Evolutionary conservation across 2,113 vertebrate genomes (phyloP).

Genomic region (Cyprinodon variegatus): DNA sequence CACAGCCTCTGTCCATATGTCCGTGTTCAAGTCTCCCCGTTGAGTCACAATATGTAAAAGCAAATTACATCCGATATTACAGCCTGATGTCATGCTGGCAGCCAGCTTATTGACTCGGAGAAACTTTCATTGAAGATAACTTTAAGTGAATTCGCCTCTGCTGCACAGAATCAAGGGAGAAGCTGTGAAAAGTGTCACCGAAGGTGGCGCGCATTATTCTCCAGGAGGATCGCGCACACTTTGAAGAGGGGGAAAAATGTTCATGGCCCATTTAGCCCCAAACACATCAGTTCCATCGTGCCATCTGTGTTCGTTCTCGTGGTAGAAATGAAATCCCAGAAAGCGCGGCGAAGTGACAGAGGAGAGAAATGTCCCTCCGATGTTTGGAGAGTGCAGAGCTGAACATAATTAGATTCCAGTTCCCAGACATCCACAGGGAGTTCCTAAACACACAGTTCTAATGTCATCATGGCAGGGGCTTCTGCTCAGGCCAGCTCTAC

Average conservation of each 20-base stretch:
- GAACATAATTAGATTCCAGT: constrained; percentile 63
- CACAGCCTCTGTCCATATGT: constrained; percentile 63
- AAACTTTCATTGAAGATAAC: constrained; percentile 35
- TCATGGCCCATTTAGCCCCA: constrained; percentile 68
- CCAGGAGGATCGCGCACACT: constrained; percentile 38
- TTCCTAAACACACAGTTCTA: constrained; percentile 52
- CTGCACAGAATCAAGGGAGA: neutral
- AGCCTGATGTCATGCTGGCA: constrained; percentile 38
- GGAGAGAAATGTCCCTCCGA: constrained; percentile 47
- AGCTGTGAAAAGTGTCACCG: constrained; percentile 8
- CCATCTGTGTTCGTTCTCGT: constrained; percentile 66
- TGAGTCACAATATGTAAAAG: constrained; percentile 58
- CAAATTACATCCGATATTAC: constrained; percentile 52
- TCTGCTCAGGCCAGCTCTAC: constrained; percentile 38
- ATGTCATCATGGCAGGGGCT: constrained; percentile 45
- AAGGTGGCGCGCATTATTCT: constrained; percentile 48
- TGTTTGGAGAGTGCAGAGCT: constrained; percentile 54
- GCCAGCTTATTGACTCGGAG: constrained; percentile 30
- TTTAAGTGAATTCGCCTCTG: constrained; percentile 24
- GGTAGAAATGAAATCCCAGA: constrained; percentile 60
- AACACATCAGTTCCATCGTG: constrained; percentile 65
- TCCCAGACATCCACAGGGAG: constrained; percentile 52
- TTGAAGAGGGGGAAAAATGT: constrained; percentile 53
- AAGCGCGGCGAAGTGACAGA: constrained; percentile 58
- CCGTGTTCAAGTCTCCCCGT: constrained; percentile 50